Conservation (phyloP, 2,113 vertebrate genomes). For the Clarias gariepinus region DNA sequence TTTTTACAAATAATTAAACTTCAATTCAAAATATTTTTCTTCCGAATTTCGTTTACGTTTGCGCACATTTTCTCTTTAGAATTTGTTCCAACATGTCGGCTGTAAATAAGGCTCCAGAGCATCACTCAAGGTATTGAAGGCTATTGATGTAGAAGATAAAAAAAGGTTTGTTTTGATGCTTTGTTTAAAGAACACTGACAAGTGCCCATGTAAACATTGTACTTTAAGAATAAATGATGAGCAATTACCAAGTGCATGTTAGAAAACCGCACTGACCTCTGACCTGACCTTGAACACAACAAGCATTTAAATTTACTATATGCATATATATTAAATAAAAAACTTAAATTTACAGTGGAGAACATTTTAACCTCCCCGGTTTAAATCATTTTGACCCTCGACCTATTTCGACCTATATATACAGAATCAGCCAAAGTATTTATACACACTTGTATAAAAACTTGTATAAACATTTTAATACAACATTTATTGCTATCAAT, state of each 20-base stretch:
- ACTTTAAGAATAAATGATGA: background rate
- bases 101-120: background rate
- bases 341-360: background rate
- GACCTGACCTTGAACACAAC: background rate
- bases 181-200: background rate
- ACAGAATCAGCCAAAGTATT: no score
- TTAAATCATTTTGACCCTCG: background rate
- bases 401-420: no score
- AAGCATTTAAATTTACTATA: background rate
- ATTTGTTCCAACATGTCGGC: background rate
- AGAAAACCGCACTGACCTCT: background rate
- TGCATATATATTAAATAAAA: background rate
- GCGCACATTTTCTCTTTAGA: background rate
- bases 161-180: background rate
- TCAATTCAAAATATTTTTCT: background rate
- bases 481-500: no score
- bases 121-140: background rate
- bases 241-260: background rate
- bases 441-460: no score
- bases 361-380: background rate
- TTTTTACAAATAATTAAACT: background rate
- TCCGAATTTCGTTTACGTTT: background rate
- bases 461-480: no score
- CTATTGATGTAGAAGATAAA: background rate
- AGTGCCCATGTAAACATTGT: background rate